A percentile compares a stretch with the other conserved stretches of the same genome.
These are phyloP conservation scores for Nothura maculosa DNA, from an alignment of 2,797 vertebrate species.

Conservation along the genomic window DNA sequence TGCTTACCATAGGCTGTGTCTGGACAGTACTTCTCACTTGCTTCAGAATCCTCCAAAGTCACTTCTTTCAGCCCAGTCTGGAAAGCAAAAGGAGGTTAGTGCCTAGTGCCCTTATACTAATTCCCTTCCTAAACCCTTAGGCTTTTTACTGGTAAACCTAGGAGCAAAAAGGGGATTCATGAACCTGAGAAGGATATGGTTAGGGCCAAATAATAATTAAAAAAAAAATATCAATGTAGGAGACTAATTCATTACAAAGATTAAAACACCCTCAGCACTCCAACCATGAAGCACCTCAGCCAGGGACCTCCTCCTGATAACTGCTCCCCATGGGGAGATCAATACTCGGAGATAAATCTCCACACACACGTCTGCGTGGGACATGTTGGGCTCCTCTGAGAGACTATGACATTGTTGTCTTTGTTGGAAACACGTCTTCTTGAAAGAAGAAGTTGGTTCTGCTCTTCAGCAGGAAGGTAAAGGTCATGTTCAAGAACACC, in stretches of 20 bases:
- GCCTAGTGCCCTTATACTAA: background rate
- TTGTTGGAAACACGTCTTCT: background rate
- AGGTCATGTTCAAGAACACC: background rate
- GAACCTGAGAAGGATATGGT: background rate
- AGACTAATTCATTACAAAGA: background rate
- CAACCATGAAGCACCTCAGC: background rate
- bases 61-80: conserved; percentile 83
- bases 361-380: background rate
- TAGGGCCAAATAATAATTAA: background rate
- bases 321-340: background rate
- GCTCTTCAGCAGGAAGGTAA: background rate
- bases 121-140: background rate
- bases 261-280: background rate
- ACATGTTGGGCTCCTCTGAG: background rate
- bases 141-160: background rate
- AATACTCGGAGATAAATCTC: background rate
- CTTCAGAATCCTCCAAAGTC: conserved; percentile 81
- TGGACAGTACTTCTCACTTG: conserved; percentile 87
- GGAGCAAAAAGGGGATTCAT: background rate
- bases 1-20: conserved; percentile 90
- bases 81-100: conserved; percentile 52
- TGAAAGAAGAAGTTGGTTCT: background rate
- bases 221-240: background rate
- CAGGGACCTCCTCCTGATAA: background rate
- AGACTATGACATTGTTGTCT: background rate